Percentiles rank a stretch among this genome's conserved stretches.
These are phyloP conservation scores for Lymantria dispar DNA, from an alignment of 2,888 invertebrate genomes.

Conservation along the genomic window DNA sequence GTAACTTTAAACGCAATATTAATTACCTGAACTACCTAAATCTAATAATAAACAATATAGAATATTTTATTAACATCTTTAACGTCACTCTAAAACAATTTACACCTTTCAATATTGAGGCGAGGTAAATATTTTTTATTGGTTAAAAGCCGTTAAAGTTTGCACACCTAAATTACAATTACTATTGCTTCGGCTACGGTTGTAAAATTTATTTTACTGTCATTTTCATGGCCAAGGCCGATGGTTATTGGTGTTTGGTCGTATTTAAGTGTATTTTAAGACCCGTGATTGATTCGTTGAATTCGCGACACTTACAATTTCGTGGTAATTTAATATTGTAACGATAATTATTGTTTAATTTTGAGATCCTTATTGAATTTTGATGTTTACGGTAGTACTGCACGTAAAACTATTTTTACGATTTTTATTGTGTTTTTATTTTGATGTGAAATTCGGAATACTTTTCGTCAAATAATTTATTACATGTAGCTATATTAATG, in stretches of 20 bases:
- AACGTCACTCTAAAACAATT: conserved; percentile 17
- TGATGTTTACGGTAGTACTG: too few species aligned
- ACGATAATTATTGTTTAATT: too few species aligned
- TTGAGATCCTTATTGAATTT: too few species aligned
- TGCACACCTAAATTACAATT: conserved; percentile 24
- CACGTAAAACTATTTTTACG: too few species aligned
- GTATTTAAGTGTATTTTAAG: not conserved
- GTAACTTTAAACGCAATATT: too few species aligned
- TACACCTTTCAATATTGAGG: conserved; percentile 13
- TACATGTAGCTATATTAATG: too few species aligned
- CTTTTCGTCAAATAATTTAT: too few species aligned
- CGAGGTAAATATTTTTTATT: conserved; percentile 27
- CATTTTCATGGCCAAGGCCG: conserved; percentile 3
- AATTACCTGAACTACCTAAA: too few species aligned
- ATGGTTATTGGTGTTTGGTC: conserved; percentile 3
- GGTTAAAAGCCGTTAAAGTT: conserved; percentile 13
- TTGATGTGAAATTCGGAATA: too few species aligned
- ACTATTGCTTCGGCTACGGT: conserved; percentile 1
- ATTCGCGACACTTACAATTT: not conserved
- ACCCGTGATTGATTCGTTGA: not conserved
- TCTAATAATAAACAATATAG: conserved; percentile 1
- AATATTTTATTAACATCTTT: conserved; percentile 3
- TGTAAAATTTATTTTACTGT: conserved; percentile 21
- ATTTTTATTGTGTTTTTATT: too few species aligned
- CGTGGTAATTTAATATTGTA: too few species aligned